These are phyloP conservation scores for Mactromeris polynyma DNA, from an alignment of 2,888 invertebrate species.

Conservation along the genomic window DNA sequence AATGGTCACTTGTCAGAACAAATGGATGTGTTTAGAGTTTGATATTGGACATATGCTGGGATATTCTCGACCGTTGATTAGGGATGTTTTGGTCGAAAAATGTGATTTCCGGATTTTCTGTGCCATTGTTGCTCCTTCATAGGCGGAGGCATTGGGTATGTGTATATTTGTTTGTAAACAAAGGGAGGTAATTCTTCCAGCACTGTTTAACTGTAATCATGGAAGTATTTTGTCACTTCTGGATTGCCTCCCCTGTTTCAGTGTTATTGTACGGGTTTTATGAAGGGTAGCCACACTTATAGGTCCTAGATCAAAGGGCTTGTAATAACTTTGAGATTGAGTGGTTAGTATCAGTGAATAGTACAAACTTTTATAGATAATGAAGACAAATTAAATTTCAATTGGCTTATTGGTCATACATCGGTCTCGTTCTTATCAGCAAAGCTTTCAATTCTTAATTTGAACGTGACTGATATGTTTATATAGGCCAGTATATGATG, in stretches of 20 bases:
- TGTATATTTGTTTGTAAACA: constrained; percentile 2
- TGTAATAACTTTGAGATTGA: constrained; percentile 30
- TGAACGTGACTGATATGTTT: constrained; percentile 64
- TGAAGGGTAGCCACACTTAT: not conserved
- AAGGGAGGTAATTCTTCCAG: constrained; percentile 42
- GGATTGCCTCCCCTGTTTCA: constrained; percentile 22
- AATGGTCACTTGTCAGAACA: not conserved
- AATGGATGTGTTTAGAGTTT: not conserved
- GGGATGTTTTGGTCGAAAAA: constrained; percentile 15
- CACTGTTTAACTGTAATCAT: not conserved
- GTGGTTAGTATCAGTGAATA: constrained; percentile 19
- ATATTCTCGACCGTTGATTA: not conserved
- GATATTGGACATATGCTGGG: not conserved
- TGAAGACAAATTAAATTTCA: constrained; percentile 45
- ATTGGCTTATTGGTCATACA: constrained; percentile 51
- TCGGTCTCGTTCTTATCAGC: constrained; percentile 42
- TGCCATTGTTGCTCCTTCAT: constrained; percentile 46
- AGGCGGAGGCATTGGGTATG: constrained; percentile 48
- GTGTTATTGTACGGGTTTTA: not conserved
- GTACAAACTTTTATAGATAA: constrained; percentile 36
- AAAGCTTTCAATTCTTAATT: constrained; percentile 56
- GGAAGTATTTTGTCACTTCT: not conserved
- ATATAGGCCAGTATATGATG: constrained; percentile 40
- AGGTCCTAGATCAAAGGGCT: constrained; percentile 3
- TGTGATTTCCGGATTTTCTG: constrained; percentile 37